These are phyloP conservation scores for Melanotus villosus DNA, from an alignment of 2,888 invertebrate genomes.

Conservation along the genomic window DNA sequence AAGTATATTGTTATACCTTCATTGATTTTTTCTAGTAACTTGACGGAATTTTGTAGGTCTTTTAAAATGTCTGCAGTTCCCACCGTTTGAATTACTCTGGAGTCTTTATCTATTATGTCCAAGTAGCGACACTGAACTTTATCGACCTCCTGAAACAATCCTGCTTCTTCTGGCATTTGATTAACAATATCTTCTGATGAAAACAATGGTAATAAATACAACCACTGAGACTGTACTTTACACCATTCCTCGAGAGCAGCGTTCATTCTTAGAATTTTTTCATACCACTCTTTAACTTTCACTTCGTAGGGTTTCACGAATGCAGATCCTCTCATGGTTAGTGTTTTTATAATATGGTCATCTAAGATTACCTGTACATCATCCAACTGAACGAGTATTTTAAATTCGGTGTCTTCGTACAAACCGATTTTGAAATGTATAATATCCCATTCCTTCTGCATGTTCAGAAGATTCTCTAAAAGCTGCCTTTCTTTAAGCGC, in stretches of 20 bases:
- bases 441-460: conserved; percentile 86
- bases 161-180: conserved; percentile 89
- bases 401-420: conserved; percentile 81
- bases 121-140: conserved; percentile 78
- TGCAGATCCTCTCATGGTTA: conserved; percentile 88
- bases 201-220: conserved; percentile 89
- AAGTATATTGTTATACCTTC: conserved; percentile 87
- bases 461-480: conserved; percentile 82
- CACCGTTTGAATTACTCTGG: conserved; percentile 77
- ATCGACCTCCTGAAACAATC: conserved; percentile 83
- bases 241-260: conserved; percentile 87
- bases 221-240: conserved; percentile 88
- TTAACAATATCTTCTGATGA: conserved; percentile 88
- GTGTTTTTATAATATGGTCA: conserved; percentile 87
- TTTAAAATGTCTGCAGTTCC: conserved; percentile 79
- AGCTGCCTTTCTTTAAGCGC: conserved; percentile 85
- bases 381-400: conserved; percentile 80
- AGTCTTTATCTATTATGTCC: conserved; percentile 74
- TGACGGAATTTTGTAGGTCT: conserved; percentile 77
- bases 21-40: conserved; percentile 83
- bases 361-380: conserved; percentile 86
- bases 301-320: conserved; percentile 87
- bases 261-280: conserved; percentile 78
- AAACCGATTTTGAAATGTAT: conserved; percentile 78
- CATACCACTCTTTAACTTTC: conserved; percentile 81